Conservation (phyloP, 2,797 vertebrate species). For the Rhynchonycteris naso region DNA sequence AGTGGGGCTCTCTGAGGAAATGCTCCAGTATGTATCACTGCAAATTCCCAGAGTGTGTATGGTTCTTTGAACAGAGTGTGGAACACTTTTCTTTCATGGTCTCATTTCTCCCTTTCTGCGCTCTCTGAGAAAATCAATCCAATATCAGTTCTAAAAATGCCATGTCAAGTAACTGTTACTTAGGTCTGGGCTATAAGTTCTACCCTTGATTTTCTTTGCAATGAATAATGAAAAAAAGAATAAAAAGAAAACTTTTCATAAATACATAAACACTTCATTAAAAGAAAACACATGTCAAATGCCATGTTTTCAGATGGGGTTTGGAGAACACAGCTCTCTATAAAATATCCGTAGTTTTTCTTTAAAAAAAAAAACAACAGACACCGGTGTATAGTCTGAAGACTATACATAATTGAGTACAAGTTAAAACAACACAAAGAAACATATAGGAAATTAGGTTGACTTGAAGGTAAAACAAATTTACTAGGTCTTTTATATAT, state of each 20-base stretch:
- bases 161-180: not conserved
- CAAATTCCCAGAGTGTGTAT: not conserved
- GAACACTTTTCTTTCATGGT: not conserved
- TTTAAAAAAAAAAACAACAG: not conserved
- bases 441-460: not conserved
- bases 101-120: not conserved
- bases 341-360: not conserved
- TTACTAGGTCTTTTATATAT: not conserved
- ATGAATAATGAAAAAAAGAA: not conserved
- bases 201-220: not conserved
- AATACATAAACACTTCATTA: not conserved
- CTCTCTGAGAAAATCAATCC: not conserved
- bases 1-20: not conserved
- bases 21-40: not conserved
- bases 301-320: not conserved
- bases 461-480: constrained; percentile 15
- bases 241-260: not conserved
- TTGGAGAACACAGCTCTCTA: not conserved
- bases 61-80: not conserved
- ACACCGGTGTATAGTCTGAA: not conserved
- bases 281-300: not conserved
- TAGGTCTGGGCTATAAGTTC: not conserved
- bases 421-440: not conserved
- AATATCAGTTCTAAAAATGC: not conserved
- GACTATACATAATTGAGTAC: not conserved